Percentiles rank a stretch among this genome's conserved stretches.
Evolutionary conservation across 2,888 invertebrate genomes (phyloP).

Genomic region (Terebella lapidaria): DNA sequence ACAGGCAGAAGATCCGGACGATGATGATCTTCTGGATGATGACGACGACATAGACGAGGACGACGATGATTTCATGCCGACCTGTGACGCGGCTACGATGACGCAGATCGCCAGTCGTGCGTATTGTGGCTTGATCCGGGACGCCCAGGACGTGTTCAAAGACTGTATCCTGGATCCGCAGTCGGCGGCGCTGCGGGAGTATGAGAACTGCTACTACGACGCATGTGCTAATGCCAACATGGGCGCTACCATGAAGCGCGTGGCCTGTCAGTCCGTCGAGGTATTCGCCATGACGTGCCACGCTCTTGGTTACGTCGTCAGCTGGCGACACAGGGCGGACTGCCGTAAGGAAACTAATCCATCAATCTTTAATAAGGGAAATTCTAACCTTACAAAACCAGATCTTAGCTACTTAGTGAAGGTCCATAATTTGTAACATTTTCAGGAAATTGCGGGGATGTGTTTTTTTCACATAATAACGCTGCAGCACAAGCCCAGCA

Average conservation of each 20-base stretch:
- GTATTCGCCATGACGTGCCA: not conserved
- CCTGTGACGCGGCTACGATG: not conserved
- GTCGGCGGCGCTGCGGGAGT: not conserved
- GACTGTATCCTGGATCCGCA: not conserved
- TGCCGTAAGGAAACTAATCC: not conserved
- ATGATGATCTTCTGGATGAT: not conserved
- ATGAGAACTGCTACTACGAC: not conserved
- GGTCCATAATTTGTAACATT: no score
- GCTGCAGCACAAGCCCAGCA: no score
- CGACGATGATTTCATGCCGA: not conserved
- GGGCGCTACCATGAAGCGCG: not conserved
- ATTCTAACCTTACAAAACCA: no score
- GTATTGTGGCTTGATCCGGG: not conserved
- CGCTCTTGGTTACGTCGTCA: not conserved
- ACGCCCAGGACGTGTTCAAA: not conserved
- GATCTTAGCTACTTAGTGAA: no score
- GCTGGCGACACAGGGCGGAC: not conserved
- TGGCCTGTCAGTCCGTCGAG: not conserved
- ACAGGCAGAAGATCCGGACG: no score
- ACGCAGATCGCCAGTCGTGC: not conserved
- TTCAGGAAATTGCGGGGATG: no score
- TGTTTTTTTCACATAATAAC: no score
- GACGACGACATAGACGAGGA: not conserved
- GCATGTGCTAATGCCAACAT: not conserved
- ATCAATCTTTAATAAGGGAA: no score